Conservation (phyloP, 2,888 invertebrate species). For the Capitulum mitella region DNA sequence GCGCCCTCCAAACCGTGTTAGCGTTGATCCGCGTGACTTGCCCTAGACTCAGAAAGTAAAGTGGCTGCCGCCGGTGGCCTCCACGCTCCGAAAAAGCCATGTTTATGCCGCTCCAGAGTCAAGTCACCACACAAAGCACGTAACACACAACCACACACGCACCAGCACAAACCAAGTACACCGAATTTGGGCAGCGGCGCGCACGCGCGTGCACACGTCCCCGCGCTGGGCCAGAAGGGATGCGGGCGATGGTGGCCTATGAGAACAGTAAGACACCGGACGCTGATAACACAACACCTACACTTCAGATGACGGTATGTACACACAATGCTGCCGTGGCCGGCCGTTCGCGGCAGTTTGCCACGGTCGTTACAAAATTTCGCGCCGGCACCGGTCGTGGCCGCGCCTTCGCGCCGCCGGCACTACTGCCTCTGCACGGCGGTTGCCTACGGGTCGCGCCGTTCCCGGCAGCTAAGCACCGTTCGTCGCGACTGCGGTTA, state of each 20-base stretch:
- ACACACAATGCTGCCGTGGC: neutral
- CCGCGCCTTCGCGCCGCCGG: too few species aligned
- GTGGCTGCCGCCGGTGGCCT: neutral
- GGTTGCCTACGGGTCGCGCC: too few species aligned
- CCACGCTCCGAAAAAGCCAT: neutral
- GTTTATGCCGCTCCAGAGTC: neutral
- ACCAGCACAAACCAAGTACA: constrained; percentile 1
- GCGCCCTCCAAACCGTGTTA: neutral
- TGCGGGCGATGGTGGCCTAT: neutral
- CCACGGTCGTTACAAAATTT: neutral
- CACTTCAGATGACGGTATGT: neutral
- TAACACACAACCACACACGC: neutral
- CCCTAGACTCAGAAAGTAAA: neutral
- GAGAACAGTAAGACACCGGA: constrained; percentile 13
- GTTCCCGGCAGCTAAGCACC: too few species aligned
- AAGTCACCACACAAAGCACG: neutral
- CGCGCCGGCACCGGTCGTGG: neutral
- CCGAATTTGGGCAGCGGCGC: neutral
- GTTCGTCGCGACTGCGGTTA: too few species aligned
- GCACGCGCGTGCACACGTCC: neutral
- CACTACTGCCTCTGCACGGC: too few species aligned
- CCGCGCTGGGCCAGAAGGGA: too few species aligned
- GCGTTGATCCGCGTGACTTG: too few species aligned
- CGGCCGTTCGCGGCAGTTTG: neutral
- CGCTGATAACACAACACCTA: constrained; percentile 10